Evolutionary conservation across 1,140 invertebrate species (phyloP).

Genomic region (Atopsyche davidsoni): DNA sequence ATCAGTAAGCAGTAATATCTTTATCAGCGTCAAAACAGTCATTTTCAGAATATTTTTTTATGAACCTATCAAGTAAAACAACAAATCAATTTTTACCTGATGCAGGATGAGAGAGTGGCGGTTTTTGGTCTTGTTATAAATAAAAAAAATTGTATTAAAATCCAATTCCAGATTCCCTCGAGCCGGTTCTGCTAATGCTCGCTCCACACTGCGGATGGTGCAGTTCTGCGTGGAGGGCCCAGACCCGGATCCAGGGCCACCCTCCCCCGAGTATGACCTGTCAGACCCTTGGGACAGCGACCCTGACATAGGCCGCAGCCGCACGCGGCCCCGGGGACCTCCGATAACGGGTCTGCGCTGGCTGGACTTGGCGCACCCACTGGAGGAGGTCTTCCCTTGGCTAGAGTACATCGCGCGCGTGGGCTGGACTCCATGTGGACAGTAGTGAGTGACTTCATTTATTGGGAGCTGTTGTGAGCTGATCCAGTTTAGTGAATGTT

Average conservation of each 20-base stretch:
- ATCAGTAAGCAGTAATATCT: too few species aligned
- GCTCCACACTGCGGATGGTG: constrained; percentile 80
- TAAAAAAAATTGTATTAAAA: too few species aligned
- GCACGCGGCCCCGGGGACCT: constrained; percentile 24
- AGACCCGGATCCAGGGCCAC: neutral
- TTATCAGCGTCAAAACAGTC: too few species aligned
- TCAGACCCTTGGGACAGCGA: too few species aligned
- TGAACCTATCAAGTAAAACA: too few species aligned
- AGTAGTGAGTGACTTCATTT: constrained; percentile 61
- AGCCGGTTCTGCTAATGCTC: constrained; percentile 84
- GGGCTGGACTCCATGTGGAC: constrained; percentile 86
- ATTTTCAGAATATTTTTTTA: too few species aligned
- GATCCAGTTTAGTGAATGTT: constrained; percentile 2
- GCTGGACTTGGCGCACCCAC: constrained; percentile 63
- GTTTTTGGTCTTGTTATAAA: too few species aligned
- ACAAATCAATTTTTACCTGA: too few species aligned
- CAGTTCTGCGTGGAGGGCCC: constrained; percentile 70
- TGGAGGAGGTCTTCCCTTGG: constrained; percentile 79
- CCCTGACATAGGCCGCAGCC: too few species aligned
- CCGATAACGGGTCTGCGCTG: constrained; percentile 39
- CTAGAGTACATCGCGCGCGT: constrained; percentile 90
- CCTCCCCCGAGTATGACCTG: too few species aligned
- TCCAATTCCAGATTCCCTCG: constrained; percentile 79
- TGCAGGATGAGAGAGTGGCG: too few species aligned
- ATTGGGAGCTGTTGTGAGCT: too few species aligned